Percentiles rank a stretch among this genome's conserved stretches.
These are phyloP conservation scores for Pelodytes ibericus DNA, from an alignment of 2,797 vertebrate genomes.

Conservation along the genomic window DNA sequence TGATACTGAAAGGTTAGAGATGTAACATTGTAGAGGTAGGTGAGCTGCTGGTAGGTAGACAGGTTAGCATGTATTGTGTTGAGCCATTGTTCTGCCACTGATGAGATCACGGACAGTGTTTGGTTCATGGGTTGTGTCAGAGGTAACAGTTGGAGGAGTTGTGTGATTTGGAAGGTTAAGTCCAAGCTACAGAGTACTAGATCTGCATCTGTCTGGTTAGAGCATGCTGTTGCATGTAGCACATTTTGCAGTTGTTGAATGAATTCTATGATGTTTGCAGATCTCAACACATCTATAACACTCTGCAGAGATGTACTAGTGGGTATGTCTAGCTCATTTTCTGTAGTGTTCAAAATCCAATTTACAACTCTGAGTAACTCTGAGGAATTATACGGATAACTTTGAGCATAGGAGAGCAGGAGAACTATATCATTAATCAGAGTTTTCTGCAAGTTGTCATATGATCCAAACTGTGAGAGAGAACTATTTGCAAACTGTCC, in stretches of 20 bases:
- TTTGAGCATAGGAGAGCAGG: constrained; percentile 9
- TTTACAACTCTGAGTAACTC: too few relatives aligned
- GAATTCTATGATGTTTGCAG: constrained; percentile 21
- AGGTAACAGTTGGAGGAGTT: constrained; percentile 27
- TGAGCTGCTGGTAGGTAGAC: constrained; percentile 24
- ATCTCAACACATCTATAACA: constrained; percentile 9
- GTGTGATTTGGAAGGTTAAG: constrained; percentile 14
- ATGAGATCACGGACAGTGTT: constrained; percentile 3
- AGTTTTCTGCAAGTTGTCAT: background rate
- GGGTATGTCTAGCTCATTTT: constrained; percentile 12
- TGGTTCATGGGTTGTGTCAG: constrained; percentile 14
- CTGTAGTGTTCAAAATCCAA: constrained; percentile 22
- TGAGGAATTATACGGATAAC: too few relatives aligned
- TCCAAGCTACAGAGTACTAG: constrained; percentile 38
- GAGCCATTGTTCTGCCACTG: constrained; percentile 30
- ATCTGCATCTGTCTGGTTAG: background rate
- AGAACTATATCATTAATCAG: constrained; percentile 25
- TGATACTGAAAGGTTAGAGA: constrained; percentile 26
- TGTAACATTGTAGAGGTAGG: constrained; percentile 27
- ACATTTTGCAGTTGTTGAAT: constrained; percentile 25
- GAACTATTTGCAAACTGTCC: constrained; percentile 7
- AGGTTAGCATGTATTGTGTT: background rate
- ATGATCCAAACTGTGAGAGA: background rate
- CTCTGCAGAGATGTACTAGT: background rate
- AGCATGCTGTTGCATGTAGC: constrained; percentile 1